These are phyloP conservation scores for Peromyscus maniculatus DNA, from an alignment of 2,113 vertebrate species.

Conservation along the genomic window DNA sequence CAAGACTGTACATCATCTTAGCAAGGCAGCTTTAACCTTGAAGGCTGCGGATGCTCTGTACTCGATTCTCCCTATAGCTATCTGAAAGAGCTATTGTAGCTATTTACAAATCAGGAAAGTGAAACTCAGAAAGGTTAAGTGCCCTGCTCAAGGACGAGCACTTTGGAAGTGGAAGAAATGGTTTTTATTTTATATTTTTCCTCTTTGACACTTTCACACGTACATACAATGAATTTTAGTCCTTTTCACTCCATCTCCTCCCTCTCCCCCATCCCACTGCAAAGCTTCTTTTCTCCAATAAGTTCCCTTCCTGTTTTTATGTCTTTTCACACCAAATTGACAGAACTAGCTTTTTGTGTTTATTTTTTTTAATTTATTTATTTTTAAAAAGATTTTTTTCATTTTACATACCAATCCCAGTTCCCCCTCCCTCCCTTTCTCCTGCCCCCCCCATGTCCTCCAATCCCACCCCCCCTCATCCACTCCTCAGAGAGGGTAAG, in stretches of 20 bases:
- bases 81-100: background rate
- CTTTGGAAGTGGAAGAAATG: slow-evolving; percentile 25
- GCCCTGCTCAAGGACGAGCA: background rate
- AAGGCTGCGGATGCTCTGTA: background rate
- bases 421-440: too few relatives aligned
- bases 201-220: background rate
- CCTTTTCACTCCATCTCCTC: background rate
- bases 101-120: slow-evolving; percentile 24
- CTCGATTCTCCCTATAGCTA: background rate
- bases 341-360: background rate
- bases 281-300: background rate
- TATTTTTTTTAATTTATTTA: background rate
- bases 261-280: background rate
- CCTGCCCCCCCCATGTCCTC: too few relatives aligned
- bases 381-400: too few relatives aligned
- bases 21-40: background rate
- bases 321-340: background rate
- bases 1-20: background rate
- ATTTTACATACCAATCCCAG: too few relatives aligned
- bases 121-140: slow-evolving; percentile 14
- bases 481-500: too few relatives aligned
- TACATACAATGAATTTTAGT: background rate
- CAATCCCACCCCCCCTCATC: too few relatives aligned
- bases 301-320: background rate
- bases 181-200: background rate